phyloP scores from a whole-genome alignment of 35 echinoderm and acorn worm species.

The Apostichopus japonicus region DNA sequence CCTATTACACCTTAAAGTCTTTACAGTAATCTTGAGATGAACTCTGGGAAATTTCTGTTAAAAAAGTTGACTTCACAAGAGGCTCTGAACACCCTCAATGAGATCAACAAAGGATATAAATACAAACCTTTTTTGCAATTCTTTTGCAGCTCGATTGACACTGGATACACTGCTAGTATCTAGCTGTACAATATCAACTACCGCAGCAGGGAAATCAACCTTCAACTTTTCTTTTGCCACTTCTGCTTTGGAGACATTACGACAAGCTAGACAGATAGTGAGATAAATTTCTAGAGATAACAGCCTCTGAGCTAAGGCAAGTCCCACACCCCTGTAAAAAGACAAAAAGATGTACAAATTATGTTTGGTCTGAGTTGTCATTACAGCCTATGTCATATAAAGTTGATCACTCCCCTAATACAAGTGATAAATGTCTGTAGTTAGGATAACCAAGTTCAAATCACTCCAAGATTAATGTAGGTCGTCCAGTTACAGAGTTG shows the following conservation, averaged over 20 bases:
- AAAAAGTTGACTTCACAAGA: no score
- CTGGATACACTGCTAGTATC: constrained; percentile 85
- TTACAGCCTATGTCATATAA: not conserved
- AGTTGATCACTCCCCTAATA: no score
- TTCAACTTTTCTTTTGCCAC: constrained; percentile 63
- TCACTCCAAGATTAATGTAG: no score
- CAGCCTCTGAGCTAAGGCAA: constrained; percentile 82
- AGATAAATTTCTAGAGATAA: constrained; percentile 70
- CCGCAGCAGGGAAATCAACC: constrained; percentile 34
- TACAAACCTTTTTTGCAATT: constrained; percentile 77
- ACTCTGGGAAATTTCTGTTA: no score
- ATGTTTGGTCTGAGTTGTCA: not conserved
- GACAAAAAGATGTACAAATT: constrained; percentile 11
- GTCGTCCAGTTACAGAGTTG: no score
- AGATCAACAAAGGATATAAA: not conserved
- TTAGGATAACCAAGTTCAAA: no score
- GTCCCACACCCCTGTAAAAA: constrained; percentile 81
- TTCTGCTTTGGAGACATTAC: constrained; percentile 79
- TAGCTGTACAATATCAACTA: constrained; percentile 74
- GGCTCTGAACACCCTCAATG: no score
- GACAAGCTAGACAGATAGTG: constrained; percentile 83
- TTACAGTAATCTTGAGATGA: no score
- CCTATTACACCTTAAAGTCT: no score
- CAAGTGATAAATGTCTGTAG: no score
- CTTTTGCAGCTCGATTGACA: constrained; percentile 76